Evolutionary conservation across 2,888 invertebrate species (phyloP).

Genomic region (Ischnus inquisitorius): DNA sequence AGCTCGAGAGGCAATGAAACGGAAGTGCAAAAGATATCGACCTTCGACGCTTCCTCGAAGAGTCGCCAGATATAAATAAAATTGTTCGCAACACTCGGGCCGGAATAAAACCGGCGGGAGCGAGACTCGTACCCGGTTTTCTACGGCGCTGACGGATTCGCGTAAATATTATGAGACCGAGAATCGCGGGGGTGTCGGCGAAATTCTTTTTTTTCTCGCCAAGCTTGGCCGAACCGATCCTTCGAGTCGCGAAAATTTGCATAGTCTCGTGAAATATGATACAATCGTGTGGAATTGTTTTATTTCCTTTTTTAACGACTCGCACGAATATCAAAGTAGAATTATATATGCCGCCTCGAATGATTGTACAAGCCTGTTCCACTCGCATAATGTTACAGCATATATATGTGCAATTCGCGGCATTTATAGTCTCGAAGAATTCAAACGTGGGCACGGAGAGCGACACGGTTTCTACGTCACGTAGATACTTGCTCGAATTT

Average conservation of each 20-base stretch:
- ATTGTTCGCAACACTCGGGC: not conserved
- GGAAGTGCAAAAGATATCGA: not conserved
- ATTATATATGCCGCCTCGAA: not conserved
- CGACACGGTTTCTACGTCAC: not conserved
- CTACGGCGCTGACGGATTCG: slow-evolving; percentile 41
- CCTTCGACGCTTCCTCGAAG: not conserved
- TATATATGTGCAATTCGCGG: not conserved
- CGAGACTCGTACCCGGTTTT: not conserved
- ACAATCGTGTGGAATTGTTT: not conserved
- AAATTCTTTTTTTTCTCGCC: slow-evolving; percentile 1
- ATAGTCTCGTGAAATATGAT: not conserved
- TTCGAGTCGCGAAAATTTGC: not conserved
- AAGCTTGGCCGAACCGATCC: slow-evolving; percentile 11
- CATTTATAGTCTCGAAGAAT: slow-evolving; percentile 1
- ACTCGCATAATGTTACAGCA: not conserved
- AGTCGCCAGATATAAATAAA: slow-evolving; percentile 3
- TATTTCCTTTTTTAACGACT: too few relatives aligned
- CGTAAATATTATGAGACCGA: slow-evolving; percentile 61
- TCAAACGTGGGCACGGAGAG: not conserved
- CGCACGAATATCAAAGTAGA: not conserved
- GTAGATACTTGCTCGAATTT: not conserved
- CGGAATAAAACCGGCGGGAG: not conserved
- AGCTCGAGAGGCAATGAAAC: not conserved
- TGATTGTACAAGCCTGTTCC: not conserved
- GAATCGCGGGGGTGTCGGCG: not conserved